Conservation (phyloP, 2,888 invertebrate species). For the Andrena trimmerana region DNA sequence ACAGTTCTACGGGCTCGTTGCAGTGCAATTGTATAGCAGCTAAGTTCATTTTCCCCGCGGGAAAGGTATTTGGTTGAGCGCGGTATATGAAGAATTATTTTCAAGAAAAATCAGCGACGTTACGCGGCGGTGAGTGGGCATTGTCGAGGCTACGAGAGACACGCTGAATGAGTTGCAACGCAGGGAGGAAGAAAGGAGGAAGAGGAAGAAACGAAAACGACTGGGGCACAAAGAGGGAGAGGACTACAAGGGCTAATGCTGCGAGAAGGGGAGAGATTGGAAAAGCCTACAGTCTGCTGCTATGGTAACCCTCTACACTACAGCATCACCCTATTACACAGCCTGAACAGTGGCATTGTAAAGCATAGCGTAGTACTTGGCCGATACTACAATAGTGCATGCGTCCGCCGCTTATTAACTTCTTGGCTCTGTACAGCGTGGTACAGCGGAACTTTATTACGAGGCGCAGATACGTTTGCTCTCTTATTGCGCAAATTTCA, state of each 20-base stretch:
- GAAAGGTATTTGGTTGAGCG: constrained; percentile 14
- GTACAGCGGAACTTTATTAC: constrained; percentile 30
- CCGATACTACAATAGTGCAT: constrained; percentile 39
- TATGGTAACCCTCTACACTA: constrained; percentile 76
- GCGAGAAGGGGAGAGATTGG: constrained; percentile 70
- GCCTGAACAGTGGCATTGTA: constrained; percentile 47
- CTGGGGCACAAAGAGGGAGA: constrained; percentile 14
- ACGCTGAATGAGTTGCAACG: constrained; percentile 46
- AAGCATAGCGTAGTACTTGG: constrained; percentile 35
- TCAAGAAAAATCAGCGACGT: constrained; percentile 54
- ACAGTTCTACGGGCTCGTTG: constrained; percentile 7
- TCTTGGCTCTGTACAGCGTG: constrained; percentile 29
- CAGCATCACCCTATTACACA: constrained; percentile 61
- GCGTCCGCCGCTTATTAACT: constrained; percentile 54
- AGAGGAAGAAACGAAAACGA: constrained; percentile 40
- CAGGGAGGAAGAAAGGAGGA: constrained; percentile 22
- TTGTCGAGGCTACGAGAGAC: constrained; percentile 50
- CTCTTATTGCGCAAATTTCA: too few species aligned
- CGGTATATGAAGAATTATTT: constrained; percentile 25
- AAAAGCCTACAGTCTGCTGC: constrained; percentile 78
- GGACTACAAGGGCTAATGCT: constrained; percentile 39
- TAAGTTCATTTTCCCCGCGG: constrained; percentile 11
- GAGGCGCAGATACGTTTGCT: constrained; percentile 19
- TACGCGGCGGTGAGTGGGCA: constrained; percentile 73
- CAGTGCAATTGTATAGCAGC: neutral